Percentiles rank a stretch among this genome's conserved stretches.
phyloP scores from a whole-genome alignment of 2,797 vertebrate genomes.

The Xiphophorus birchmanni region DNA sequence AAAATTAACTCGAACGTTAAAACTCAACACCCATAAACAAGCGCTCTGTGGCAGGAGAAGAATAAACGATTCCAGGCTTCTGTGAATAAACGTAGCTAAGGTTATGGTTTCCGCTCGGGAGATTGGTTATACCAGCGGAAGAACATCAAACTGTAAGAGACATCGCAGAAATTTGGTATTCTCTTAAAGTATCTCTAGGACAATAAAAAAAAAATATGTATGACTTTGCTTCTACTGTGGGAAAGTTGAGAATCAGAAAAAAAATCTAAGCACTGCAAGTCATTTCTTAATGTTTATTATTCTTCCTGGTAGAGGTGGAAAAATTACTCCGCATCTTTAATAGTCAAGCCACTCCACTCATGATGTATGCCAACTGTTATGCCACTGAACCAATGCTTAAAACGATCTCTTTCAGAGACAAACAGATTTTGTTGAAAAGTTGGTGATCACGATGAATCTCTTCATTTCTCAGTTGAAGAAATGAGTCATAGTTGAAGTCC shows the following conservation, averaged over 20 bases:
- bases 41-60: conserved; percentile 48
- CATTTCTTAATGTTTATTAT: conserved; percentile 35
- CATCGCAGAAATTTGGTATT: neutral
- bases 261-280: conserved; percentile 64
- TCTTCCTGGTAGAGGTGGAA: conserved; percentile 63
- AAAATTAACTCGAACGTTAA: conserved; percentile 27
- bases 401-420: conserved; percentile 81
- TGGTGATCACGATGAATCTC: conserved; percentile 55
- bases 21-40: conserved; percentile 24
- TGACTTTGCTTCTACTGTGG: conserved; percentile 46
- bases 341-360: conserved; percentile 35
- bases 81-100: conserved; percentile 38
- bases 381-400: conserved; percentile 28
- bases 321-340: conserved; percentile 48
- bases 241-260: conserved; percentile 43
- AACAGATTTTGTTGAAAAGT: conserved; percentile 61
- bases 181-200: neutral
- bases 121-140: conserved; percentile 41
- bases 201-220: conserved; percentile 4
- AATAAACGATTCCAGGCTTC: conserved; percentile 17
- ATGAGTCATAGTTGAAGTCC: conserved; percentile 42
- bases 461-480: conserved; percentile 47
- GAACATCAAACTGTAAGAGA: conserved; percentile 11
- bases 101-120: conserved; percentile 46
- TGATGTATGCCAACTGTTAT: conserved; percentile 60